Evolutionary conservation across 2,797 vertebrate species (phyloP).

Genomic region (Aplochiton taeniatus): DNA sequence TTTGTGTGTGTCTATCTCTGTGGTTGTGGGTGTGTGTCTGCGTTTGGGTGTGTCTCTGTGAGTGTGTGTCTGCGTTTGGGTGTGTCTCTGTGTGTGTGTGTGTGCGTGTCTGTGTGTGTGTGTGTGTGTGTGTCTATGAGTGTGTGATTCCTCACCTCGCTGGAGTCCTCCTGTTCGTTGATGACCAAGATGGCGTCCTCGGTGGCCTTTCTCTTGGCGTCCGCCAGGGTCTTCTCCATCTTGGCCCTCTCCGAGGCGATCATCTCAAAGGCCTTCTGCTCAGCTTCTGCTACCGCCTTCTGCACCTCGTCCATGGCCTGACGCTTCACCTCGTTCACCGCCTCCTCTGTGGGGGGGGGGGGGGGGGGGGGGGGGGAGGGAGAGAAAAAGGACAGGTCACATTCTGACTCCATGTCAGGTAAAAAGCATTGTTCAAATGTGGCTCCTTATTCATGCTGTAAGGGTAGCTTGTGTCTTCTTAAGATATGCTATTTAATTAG

Average conservation of each 20-base stretch:
- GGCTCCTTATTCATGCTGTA: no score
- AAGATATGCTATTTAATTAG: no score
- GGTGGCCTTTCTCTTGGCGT: conserved; percentile 93
- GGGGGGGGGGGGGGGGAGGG: conserved; percentile 21
- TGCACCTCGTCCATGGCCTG: conserved; percentile 99
- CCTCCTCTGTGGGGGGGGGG: conserved; percentile 84
- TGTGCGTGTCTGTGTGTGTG: background rate
- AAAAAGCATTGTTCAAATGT: no score
- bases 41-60: background rate
- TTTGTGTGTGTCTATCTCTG: background rate
- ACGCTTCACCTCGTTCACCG: conserved; percentile 97
- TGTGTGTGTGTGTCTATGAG: background rate
- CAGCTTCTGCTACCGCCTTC: conserved; percentile 94
- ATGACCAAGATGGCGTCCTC: conserved; percentile 94
- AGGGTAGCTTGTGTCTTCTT: no score
- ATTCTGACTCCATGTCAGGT: no score
- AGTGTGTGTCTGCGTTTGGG: background rate
- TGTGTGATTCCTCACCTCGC: conserved; percentile 81
- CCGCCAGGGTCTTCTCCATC: conserved; percentile 95
- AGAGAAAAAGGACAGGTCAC: no score
- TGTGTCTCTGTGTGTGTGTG: background rate
- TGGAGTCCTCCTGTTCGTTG: conserved; percentile 97
- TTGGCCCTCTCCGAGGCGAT: conserved; percentile 92
- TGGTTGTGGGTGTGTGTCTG: background rate
- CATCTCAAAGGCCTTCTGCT: conserved; percentile 99